Percentiles rank a stretch among this genome's conserved stretches.
Conservation (phyloP, 2,888 invertebrate genomes). For the Rhagonycha lutea region DNA sequence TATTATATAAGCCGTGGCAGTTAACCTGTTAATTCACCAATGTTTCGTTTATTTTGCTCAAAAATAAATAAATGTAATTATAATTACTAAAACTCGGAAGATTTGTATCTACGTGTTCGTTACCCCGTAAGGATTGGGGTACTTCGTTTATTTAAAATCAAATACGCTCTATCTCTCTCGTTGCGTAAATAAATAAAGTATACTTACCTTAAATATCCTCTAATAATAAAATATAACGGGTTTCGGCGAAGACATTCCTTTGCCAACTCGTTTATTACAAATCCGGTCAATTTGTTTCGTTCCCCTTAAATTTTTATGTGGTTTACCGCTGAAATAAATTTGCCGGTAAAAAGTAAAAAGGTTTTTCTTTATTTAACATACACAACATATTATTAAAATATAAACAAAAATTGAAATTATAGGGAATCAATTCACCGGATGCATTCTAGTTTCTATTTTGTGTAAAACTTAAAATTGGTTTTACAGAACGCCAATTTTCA, state of each 20-base stretch:
- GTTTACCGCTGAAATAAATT: neutral
- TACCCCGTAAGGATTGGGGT: neutral
- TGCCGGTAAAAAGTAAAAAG: neutral
- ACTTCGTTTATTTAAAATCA: neutral
- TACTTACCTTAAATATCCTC: neutral
- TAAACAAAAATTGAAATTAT: neutral
- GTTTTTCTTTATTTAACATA: neutral
- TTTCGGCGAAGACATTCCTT: neutral
- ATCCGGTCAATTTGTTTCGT: neutral
- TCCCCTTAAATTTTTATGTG: neutral
- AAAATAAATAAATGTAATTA: neutral
- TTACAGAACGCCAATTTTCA: neutral
- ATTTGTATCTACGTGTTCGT: neutral
- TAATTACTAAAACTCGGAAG: neutral
- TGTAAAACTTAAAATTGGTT: too few relatives aligned
- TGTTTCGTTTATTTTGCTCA: neutral
- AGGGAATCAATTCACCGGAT: neutral
- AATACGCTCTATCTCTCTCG: neutral
- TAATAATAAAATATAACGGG: neutral
- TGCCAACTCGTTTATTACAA: neutral
- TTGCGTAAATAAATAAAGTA: neutral
- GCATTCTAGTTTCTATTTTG: neutral
- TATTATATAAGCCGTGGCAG: too few relatives aligned
- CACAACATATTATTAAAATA: neutral
- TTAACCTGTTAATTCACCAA: too few relatives aligned